Evolutionary conservation across 1,140 invertebrate species (phyloP).

Genomic region (Bicyclus anynana): DNA sequence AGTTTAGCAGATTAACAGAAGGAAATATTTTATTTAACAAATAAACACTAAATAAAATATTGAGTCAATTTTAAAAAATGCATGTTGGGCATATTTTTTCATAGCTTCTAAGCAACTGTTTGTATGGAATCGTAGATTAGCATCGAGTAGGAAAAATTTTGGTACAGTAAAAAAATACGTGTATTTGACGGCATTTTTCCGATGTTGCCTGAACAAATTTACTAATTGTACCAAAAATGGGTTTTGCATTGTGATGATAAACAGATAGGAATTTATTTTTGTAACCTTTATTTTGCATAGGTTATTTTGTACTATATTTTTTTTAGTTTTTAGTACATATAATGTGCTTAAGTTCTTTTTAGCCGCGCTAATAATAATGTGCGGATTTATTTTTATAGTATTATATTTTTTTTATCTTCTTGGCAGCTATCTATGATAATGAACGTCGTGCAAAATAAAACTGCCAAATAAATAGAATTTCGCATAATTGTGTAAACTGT

Average conservation of each 20-base stretch:
- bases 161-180: background rate
- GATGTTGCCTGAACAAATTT: background rate
- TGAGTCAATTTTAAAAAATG: too few relatives aligned
- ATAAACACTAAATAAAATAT: background rate
- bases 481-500: slow-evolving; percentile 29
- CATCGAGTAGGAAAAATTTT: background rate
- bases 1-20: background rate
- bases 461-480: slow-evolving; percentile 50
- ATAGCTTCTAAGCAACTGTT: background rate
- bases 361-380: slow-evolving; percentile 10
- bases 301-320: slow-evolving; percentile 52
- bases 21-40: background rate
- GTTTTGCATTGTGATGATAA: slow-evolving; percentile 48
- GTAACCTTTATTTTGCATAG: slow-evolving; percentile 51
- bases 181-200: background rate
- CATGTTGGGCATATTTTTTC: background rate
- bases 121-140: slow-evolving; percentile 1
- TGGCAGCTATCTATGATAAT: slow-evolving; percentile 32
- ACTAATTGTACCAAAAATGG: slow-evolving; percentile 37
- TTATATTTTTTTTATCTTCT: slow-evolving; percentile 32
- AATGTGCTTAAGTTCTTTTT: slow-evolving; percentile 46
- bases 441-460: slow-evolving; percentile 27
- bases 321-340: slow-evolving; percentile 44
- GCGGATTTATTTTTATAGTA: slow-evolving; percentile 43
- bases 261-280: slow-evolving; percentile 52